Conservation (phyloP, 2,113 vertebrate genomes). For the Catharus fuscescens region DNA sequence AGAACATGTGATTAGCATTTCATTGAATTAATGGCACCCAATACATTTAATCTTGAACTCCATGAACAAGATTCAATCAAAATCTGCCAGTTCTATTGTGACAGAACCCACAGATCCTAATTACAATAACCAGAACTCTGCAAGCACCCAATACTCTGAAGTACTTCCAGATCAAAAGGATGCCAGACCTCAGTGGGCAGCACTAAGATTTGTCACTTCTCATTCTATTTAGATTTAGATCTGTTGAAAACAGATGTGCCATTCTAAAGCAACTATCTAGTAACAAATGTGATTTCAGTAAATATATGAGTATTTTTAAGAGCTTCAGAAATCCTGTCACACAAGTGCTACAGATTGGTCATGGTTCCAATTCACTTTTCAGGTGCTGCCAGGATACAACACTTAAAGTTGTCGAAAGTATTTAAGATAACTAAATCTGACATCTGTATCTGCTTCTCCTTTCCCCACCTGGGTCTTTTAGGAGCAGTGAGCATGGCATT, state of each 20-base stretch:
- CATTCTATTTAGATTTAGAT: background rate
- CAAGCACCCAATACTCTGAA: background rate
- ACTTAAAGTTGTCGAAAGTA: background rate
- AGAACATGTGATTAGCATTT: slow-evolving; percentile 1
- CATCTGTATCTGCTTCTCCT: background rate
- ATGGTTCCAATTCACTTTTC: background rate
- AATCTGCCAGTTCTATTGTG: background rate
- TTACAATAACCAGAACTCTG: background rate
- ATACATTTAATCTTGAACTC: background rate
- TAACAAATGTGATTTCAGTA: background rate
- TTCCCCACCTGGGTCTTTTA: background rate
- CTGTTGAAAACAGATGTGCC: background rate
- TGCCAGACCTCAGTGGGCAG: background rate
- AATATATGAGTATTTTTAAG: background rate
- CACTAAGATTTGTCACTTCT: background rate
- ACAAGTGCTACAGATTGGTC: background rate
- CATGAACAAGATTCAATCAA: background rate
- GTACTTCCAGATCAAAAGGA: background rate
- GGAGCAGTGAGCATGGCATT: background rate
- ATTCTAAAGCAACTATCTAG: background rate
- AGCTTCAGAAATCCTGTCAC: background rate
- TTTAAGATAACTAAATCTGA: background rate
- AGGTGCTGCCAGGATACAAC: background rate
- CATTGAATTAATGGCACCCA: background rate
- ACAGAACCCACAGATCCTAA: background rate